phyloP scores from a whole-genome alignment of 1,140 invertebrate genomes.

The Apis mellifera region Amel_HAv3.1 CM009938.2:2132501-2133000 shows the following conservation, averaged over 20 bases:
- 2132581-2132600: background rate
- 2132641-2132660: background rate
- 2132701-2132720: background rate
- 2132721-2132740: background rate
- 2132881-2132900: too few species aligned
- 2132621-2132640: background rate
- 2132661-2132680: slow-evolving; percentile 2
- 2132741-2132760: background rate
- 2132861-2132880: too few species aligned
- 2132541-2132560: background rate
- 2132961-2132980: slow-evolving; percentile 5
- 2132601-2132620: background rate
- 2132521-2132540: background rate
- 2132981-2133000: background rate
- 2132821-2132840: too few species aligned
- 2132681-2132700: slow-evolving; percentile 1
- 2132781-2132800: too few species aligned
- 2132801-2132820: too few species aligned
- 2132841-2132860: too few species aligned
- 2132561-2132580: too few species aligned
- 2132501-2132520: background rate
- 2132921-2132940: too few species aligned
- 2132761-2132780: background rate
- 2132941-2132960: background rate
- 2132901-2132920: too few species aligned